Evolutionary conservation across 2,797 vertebrate species (phyloP), one percentile per base, ranked within the genome.

Genomic region (Vespertilio murinus): DNA sequence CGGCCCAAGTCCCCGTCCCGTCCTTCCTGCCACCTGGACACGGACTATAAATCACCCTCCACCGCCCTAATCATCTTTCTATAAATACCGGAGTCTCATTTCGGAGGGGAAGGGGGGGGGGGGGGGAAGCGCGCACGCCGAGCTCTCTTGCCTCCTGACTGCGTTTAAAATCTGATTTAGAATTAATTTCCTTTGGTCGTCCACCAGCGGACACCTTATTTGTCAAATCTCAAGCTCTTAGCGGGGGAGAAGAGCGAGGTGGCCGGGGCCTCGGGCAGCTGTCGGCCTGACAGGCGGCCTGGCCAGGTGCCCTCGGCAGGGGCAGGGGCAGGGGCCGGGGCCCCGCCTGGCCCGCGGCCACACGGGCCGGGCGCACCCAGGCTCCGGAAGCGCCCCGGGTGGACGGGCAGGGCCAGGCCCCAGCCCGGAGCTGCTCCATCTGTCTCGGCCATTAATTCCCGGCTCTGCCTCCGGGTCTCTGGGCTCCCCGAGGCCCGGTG

Each of bases 161-260:
- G 93, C 97, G 96, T 97, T 98, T 98, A 98, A 98, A 98, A 98
- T 98, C 97, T 97, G 98, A 98, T 98, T 98, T 97, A 96, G 98
- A 97, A 98, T 98, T 98, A 98, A 98, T 98, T 98, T 98, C 97
- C 98, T 98, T 93, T 95, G 88, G 69, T 97, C 97, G 97, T 96
- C 97, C 97, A 95, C 97, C 69, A 90, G 96, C 35, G 0, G 98
- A 90, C 16, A 73, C 97, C 97, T 97, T 98, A 98, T 98, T 98
- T 98, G 97, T 98, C 98, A 98, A 98, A 98, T 96, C 97, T 98
- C 95, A 91, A 96, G 97, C 96, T 98, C 97, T 95, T 97, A 92
- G 97, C 84, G 42, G 94, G 97, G 95, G 67, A 96, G 97, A 96
- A 93, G 91, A 91, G 92, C 70, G 91, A 97, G 88, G 94, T 65